A percentile compares a stretch with the other conserved stretches of the same genome.
Conservation (phyloP, 92 coral and sea anemone genomes). For the Parazoanthus atlanticus region DNA sequence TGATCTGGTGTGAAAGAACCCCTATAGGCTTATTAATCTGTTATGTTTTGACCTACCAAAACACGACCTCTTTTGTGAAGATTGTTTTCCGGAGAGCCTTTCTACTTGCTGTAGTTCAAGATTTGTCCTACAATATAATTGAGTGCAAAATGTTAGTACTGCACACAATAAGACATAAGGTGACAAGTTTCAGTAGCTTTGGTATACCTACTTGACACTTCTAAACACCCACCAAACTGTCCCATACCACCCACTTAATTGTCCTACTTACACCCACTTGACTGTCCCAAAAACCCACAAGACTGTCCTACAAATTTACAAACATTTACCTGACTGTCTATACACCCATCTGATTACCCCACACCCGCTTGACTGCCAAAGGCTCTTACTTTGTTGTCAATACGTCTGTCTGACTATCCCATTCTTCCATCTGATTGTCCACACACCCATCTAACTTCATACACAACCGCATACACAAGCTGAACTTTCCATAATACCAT, state of each 20-base stretch:
- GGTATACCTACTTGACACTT: neutral
- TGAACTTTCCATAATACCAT: neutral
- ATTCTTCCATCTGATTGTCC: neutral
- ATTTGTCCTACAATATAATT: constrained; percentile 71
- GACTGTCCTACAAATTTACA: neutral
- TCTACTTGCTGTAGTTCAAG: constrained; percentile 90
- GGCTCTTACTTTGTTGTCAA: neutral
- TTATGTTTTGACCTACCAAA: constrained; percentile 68
- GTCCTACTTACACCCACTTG: too few relatives aligned
- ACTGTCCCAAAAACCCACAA: neutral
- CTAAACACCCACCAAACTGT: constrained; percentile 21
- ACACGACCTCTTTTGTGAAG: constrained; percentile 75
- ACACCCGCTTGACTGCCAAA: neutral
- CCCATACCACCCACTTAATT: constrained; percentile 23
- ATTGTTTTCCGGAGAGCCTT: constrained; percentile 70
- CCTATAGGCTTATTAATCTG: too few relatives aligned
- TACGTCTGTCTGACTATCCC: neutral
- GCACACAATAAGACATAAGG: neutral
- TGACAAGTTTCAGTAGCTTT: neutral
- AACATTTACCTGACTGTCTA: neutral
- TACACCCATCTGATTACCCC: neutral
- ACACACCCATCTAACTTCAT: neutral
- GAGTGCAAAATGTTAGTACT: neutral
- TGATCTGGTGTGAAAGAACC: too few relatives aligned
- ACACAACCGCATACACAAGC: neutral